These are phyloP conservation scores for Pitta sordida DNA, from an alignment of 2,113 vertebrate genomes.

Conservation along the genomic window DNA sequence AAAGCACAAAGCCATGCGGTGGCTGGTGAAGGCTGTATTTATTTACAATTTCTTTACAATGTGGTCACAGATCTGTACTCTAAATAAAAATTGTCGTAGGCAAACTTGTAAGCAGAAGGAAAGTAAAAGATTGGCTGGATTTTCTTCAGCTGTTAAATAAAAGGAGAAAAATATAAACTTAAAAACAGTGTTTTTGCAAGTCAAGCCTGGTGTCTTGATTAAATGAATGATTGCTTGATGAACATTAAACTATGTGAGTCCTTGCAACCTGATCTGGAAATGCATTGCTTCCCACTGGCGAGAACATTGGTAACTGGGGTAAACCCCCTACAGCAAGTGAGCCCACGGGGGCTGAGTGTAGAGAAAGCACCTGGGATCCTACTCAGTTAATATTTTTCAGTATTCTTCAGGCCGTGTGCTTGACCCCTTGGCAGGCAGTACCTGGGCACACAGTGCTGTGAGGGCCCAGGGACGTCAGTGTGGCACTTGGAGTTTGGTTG, in stretches of 20 bases:
- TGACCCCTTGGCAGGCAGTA: too few species aligned
- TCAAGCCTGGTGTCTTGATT: neutral
- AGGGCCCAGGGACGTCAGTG: fast-evolving
- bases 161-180: neutral
- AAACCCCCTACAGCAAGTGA: neutral
- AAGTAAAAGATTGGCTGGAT: neutral
- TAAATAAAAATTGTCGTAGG: neutral
- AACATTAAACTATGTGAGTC: neutral
- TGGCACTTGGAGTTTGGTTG: neutral
- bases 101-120: neutral
- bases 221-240: neutral
- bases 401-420: neutral
- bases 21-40: too few species aligned
- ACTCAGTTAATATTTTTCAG: fast-evolving
- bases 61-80: neutral
- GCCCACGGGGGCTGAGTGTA: neutral
- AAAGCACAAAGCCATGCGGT: too few species aligned
- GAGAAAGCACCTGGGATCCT: fast-evolving
- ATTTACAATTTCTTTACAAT: neutral
- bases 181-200: neutral
- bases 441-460: too few species aligned
- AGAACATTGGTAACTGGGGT: neutral
- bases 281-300: neutral
- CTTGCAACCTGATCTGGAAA: neutral
- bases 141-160: neutral